Base-by-base conservation (phyloP, 2,797 vertebrate species). In the Labroides dimidiatus region DNA sequence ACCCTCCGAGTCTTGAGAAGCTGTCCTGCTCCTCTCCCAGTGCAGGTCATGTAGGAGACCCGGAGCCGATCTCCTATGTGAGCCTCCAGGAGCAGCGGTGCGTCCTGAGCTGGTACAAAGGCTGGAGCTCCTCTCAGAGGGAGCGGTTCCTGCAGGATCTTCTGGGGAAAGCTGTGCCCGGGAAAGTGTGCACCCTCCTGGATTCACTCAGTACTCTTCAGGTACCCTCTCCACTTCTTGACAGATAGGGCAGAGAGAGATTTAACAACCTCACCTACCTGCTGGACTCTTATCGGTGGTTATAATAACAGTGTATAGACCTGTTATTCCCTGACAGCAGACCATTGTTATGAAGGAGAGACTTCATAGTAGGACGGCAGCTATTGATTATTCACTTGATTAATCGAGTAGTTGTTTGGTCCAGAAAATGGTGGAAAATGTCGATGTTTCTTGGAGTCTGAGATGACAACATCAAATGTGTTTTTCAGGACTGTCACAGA, bases 1-100 rank as follows among this genome's bases (percentile, higher is more conserved):
- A 75, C 19, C 93, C 91, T 0, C 90, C 83, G 4, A 90, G 85
- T 41, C 78, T 93, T 0, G 91, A 91, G 69, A 90, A 85, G 23
- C 82, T 93, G 17, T 89, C 91, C 7, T 91, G 89, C 47, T 55
- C 70, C 2, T 91, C 90, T 11, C 77, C 77, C 0, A 77, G 42
- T 21, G 54, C 77, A 20, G 73, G 74, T 23, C 72, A 76, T 6
- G 53, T 53, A 15, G 62, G 71, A 57, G 76, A 85, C 2, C 76
- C 80, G 0, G 72, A 84, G 42, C 93, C 92, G 21, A 82, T 94
- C 71, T 96, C 96, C 30, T 97, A 95, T 17, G 92, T 95, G 19
- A 96, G 93, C 48, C 91, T 95, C 11, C 96, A 96, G 86, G 95
- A 98, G 89, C 95, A 96, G 89, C 91, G 95, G 11, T 97, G 96